Percentiles rank a stretch among this genome's conserved stretches.
phyloP scores from a whole-genome alignment of 1,140 invertebrate species.

The Habropoda laboriosa region DNA sequence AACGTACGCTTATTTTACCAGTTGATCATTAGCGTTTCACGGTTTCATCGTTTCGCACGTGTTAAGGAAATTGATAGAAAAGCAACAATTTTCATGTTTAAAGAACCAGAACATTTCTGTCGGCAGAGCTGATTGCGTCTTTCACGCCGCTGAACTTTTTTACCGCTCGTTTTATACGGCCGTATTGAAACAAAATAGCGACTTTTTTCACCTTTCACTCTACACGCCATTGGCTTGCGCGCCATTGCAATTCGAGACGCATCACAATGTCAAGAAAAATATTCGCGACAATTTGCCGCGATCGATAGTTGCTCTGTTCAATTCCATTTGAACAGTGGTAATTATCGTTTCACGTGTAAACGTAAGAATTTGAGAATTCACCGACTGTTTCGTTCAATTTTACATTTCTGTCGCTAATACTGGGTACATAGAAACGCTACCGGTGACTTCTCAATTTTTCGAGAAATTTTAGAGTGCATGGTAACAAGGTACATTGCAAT shows the following conservation, averaged over 20 bases:
- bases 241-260: not conserved
- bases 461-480: too few relatives aligned
- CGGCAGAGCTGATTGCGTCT: not conserved
- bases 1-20: too few relatives aligned
- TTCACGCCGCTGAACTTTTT: not conserved
- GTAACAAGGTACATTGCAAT: too few relatives aligned
- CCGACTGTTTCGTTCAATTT: not conserved
- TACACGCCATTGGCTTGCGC: not conserved
- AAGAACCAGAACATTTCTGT: constrained; percentile 22
- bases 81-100: not conserved
- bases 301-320: not conserved
- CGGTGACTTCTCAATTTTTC: too few relatives aligned
- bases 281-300: not conserved
- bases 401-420: too few relatives aligned
- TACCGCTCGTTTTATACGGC: not conserved
- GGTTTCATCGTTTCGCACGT: too few relatives aligned
- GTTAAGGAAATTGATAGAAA: not conserved
- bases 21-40: too few relatives aligned
- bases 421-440: too few relatives aligned
- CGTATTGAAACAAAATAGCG: not conserved
- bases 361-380: too few relatives aligned
- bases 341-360: too few relatives aligned
- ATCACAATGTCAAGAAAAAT: constrained; percentile 13
- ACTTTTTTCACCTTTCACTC: constrained; percentile 26
- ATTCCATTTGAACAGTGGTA: not conserved